phyloP scores from a whole-genome alignment of 1,140 invertebrate species.

The Lordiphosa collinella region DNA sequence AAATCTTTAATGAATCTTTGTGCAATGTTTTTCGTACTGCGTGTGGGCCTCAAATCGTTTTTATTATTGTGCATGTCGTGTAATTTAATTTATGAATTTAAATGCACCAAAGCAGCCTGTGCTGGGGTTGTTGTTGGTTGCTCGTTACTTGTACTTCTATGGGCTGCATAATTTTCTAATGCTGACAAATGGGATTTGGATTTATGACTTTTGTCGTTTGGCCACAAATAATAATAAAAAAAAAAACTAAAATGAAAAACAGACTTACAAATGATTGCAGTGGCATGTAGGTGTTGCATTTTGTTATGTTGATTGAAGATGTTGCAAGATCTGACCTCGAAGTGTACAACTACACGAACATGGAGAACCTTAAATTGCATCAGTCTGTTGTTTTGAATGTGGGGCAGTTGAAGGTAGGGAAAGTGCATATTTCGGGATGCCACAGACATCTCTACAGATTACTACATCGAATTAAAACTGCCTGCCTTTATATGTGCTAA shows the following conservation, averaged over 20 bases:
- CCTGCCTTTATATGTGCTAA: too few species aligned
- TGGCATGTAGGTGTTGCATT: conserved; percentile 63
- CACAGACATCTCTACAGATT: too few species aligned
- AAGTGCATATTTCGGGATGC: too few species aligned
- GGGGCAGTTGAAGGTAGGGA: background rate
- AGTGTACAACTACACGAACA: conserved; percentile 8
- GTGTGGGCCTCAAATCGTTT: conserved; percentile 75
- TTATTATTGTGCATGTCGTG: conserved; percentile 77
- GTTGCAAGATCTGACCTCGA: conserved; percentile 67
- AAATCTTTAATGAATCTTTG: conserved; percentile 60
- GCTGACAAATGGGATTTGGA: conserved; percentile 76
- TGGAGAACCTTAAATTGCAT: too few species aligned
- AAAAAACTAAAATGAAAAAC: background rate
- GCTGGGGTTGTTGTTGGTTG: conserved; percentile 15
- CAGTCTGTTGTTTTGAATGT: too few species aligned
- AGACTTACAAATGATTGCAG: conserved; percentile 17
- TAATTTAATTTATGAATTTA: conserved; percentile 77
- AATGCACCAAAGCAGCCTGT: conserved; percentile 53
- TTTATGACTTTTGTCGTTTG: conserved; percentile 64
- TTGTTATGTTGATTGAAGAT: conserved; percentile 67
- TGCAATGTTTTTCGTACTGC: conserved; percentile 35
- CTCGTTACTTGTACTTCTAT: conserved; percentile 28
- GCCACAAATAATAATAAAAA: conserved; percentile 12
- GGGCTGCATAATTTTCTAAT: conserved; percentile 75
- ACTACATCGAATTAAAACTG: too few species aligned